Evolutionary conservation across 2,888 invertebrate genomes (phyloP), one percentile per base, ranked within the genome.

Genomic region (Synergus itoensis): DNA sequence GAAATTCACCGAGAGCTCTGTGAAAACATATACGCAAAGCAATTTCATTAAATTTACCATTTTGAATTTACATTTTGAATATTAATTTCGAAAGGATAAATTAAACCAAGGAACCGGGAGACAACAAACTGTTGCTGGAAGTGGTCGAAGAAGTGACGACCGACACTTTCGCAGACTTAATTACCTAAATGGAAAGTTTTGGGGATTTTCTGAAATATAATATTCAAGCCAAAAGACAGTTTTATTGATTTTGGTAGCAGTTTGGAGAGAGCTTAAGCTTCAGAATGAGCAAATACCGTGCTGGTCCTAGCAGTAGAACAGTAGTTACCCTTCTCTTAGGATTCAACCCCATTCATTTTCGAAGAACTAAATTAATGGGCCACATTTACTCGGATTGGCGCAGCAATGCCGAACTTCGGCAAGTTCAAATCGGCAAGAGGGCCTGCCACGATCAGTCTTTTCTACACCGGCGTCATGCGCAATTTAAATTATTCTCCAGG

Each of bases 361-460:
- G 76, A 82, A 81, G 76, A 83, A 83, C 84, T 81, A 85, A 88
- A 87, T 87, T 88, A 88, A 89, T 88, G 86, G 85, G 83, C 73
- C 79, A 79, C 85, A 86, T 88, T 89, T 87, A 85, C 84, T 76
- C 79, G 82, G 83, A 88, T 88, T 86, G 87, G 84, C 82, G 86
- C 85, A 87, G 84, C 81, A 86, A 88, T 86, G 81, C 79, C 79
- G 73, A 83, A 69, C 81, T 80, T 75, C 64, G 40, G 48, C 77
- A 79, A 81, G 79, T 82, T 83, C 16, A 57, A 53, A 75, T 41
- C 79, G 76, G 81, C 80, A 81, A 69, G 78, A 77, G 78, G 79
- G 81, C 63, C 77, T 76, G 75, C 79, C 60, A 75, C 78, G 73
- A 78, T 76, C 81, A 79, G 53, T 78, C 79, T 82, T 85, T 86